Evolutionary conservation across 2,113 vertebrate genomes (phyloP).

Genomic region (Trichechus manatus): DNA sequence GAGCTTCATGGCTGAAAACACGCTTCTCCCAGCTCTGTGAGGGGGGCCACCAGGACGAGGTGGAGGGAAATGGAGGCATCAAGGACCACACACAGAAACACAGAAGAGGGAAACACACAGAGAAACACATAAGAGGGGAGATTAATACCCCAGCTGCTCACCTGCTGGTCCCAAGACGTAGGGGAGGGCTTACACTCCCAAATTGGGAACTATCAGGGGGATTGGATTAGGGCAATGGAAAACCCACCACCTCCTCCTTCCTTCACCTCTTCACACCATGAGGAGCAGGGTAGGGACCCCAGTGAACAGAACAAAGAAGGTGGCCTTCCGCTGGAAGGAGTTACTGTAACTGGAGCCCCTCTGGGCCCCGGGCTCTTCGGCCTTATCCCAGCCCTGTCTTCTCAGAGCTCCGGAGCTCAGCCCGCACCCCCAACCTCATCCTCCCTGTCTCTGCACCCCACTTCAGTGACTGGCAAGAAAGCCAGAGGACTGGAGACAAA

Average conservation of each 20-base stretch:
- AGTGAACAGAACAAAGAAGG: background rate
- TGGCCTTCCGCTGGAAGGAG: background rate
- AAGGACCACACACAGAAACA: constrained; percentile 18
- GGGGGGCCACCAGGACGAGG: background rate
- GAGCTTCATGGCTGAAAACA: constrained; percentile 85
- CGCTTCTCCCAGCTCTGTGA: constrained; percentile 81
- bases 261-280: background rate
- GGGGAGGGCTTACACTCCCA: background rate
- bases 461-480: constrained; percentile 13
- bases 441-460: background rate
- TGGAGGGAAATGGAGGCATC: background rate
- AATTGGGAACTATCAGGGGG: background rate
- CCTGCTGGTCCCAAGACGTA: background rate
- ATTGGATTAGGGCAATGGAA: background rate
- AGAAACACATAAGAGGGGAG: background rate
- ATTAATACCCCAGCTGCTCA: background rate
- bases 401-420: background rate
- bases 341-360: background rate
- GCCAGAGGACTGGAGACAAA: background rate
- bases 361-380: background rate
- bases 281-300: background rate
- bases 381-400: background rate
- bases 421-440: background rate
- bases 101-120: background rate
- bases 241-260: background rate